Conservation (phyloP, 2,797 vertebrate genomes). For the Malurus leucopterus region DNA sequence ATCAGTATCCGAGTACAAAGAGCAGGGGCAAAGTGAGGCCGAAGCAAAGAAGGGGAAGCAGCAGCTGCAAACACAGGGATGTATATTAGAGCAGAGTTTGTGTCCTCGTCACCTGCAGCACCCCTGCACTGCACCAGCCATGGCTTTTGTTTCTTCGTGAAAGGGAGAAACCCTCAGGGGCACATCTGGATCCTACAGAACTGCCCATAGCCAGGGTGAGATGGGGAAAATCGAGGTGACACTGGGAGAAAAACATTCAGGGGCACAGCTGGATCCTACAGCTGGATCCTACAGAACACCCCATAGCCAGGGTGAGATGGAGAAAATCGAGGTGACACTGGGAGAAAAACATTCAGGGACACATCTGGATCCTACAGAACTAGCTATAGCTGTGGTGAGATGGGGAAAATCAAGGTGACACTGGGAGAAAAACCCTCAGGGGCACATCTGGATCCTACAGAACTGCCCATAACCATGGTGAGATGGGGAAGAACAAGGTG, state of each 20-base stretch:
- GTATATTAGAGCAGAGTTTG: accelerated
- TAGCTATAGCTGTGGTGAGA: too few relatives aligned
- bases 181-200: neutral
- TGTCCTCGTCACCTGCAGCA: too few relatives aligned
- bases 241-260: neutral
- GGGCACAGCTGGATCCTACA: neutral
- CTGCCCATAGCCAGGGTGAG: accelerated
- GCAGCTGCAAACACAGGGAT: accelerated
- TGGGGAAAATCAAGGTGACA: too few relatives aligned
- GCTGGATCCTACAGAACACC: too few relatives aligned
- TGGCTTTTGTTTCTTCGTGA: neutral
- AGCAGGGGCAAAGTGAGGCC: neutral
- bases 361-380: too few relatives aligned
- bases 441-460: neutral
- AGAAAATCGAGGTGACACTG: too few relatives aligned
- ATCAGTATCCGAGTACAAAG: neutral
- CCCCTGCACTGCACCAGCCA: neutral
- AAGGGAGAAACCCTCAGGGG: accelerated
- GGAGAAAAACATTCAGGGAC: too few relatives aligned
- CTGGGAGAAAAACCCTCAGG: too few relatives aligned
- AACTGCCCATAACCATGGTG: accelerated
- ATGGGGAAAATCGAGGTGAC: too few relatives aligned
- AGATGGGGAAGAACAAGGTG: too few relatives aligned
- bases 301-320: too few relatives aligned
- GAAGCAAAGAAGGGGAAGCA: neutral